Percentiles rank a stretch among this genome's conserved stretches.
Evolutionary conservation across 2,797 vertebrate species (phyloP).

Genomic region (Columba guinea): DNA sequence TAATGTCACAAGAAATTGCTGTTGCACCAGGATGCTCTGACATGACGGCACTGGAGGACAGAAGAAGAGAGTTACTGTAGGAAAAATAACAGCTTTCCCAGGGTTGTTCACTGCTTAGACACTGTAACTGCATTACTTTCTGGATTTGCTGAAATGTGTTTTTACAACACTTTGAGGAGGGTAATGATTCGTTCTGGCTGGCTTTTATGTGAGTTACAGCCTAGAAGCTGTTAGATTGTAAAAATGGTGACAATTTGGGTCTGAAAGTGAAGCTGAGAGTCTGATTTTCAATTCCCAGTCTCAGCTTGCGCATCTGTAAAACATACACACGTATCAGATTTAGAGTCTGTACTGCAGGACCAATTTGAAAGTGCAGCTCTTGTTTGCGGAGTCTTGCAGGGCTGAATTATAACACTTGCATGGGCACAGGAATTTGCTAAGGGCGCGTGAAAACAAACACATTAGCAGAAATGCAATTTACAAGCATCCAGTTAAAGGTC

Average conservation of each 20-base stretch:
- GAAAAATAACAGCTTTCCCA: not conserved
- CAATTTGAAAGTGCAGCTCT: not conserved
- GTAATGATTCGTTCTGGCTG: not conserved
- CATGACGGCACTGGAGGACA: not conserved
- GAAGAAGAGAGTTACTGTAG: not conserved
- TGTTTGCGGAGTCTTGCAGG: not conserved
- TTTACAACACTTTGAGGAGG: not conserved
- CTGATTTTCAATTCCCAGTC: not conserved
- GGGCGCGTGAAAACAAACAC: not conserved
- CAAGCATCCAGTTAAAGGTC: not conserved
- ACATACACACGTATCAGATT: not conserved
- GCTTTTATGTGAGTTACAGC: not conserved
- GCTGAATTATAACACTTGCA: not conserved
- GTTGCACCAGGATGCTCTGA: not conserved
- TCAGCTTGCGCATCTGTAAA: not conserved
- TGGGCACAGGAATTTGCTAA: not conserved
- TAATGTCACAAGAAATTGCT: rapidly evolving
- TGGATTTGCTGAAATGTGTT: not conserved
- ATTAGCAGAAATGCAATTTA: not conserved
- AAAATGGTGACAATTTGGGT: not conserved
- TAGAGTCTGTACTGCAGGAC: not conserved
- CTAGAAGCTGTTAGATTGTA: not conserved
- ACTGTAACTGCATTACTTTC: not conserved
- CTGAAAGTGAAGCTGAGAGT: not conserved
- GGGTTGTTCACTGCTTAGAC: not conserved